Conservation (phyloP, 2,888 invertebrate genomes). For the Panopea generosa region DNA sequence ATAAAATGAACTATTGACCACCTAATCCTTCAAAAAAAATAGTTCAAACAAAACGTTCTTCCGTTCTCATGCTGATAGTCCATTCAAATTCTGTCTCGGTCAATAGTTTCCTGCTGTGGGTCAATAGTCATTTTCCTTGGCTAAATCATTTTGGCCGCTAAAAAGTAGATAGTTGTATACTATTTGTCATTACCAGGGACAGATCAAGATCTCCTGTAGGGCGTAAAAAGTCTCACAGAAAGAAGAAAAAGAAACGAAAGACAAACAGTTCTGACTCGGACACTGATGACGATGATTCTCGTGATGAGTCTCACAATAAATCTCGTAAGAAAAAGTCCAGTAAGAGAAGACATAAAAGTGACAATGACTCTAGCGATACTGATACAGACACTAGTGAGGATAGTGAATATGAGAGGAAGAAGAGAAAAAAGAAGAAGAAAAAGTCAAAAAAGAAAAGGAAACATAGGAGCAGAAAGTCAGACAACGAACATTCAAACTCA, state of each 20-base stretch:
- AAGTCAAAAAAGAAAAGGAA: conserved; percentile 43
- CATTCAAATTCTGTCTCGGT: too few species aligned
- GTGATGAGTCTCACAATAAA: background rate
- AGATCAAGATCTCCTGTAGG: conserved; percentile 66
- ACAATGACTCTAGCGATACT: conserved; percentile 5
- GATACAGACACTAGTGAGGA: conserved; percentile 33
- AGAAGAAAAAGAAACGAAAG: conserved; percentile 62
- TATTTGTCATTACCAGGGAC: conserved; percentile 43
- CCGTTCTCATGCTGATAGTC: too few species aligned
- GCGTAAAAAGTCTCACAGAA: conserved; percentile 57
- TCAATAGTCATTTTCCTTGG: too few species aligned
- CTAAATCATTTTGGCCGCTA: too few species aligned
- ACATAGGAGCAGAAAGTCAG: conserved; percentile 25
- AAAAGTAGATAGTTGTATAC: too few species aligned
- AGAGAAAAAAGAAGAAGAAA: conserved; percentile 37
- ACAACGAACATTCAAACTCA: background rate
- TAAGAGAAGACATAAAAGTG: background rate
- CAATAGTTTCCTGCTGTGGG: too few species aligned
- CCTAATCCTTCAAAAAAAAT: too few species aligned
- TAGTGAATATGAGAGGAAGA: conserved; percentile 34
- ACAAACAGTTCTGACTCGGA: background rate
- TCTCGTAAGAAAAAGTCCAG: conserved; percentile 7
- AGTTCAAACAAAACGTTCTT: too few species aligned
- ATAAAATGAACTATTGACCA: too few species aligned
- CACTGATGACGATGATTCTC: too few species aligned